phyloP scores from a whole-genome alignment of 2,888 invertebrate genomes.

The Xanthorhoe designata region DNA sequence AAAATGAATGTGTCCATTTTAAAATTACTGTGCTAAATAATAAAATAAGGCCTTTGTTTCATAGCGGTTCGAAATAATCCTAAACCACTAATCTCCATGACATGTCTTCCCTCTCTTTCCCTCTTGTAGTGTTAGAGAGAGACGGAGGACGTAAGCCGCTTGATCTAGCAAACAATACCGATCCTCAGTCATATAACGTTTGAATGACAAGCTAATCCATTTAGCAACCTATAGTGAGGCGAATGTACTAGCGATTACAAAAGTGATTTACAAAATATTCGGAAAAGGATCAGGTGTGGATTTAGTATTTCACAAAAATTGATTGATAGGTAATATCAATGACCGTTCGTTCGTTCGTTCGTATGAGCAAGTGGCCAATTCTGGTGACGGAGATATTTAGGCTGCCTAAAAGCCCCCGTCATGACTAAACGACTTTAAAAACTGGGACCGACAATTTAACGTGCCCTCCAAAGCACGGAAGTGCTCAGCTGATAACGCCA shows the following conservation, averaged over 20 bases:
- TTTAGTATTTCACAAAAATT: too few relatives aligned
- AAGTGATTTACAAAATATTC: constrained; percentile 9
- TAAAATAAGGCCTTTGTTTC: constrained; percentile 16
- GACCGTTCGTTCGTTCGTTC: too few relatives aligned
- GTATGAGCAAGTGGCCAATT: too few relatives aligned
- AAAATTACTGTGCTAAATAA: constrained; percentile 1
- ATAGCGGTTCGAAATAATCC: constrained; percentile 25
- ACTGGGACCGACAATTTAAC: too few relatives aligned
- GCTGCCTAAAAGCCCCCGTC: too few relatives aligned
- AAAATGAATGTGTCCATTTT: neutral
- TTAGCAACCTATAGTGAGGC: constrained; percentile 36
- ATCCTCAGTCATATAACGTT: constrained; percentile 46
- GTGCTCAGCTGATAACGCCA: too few relatives aligned
- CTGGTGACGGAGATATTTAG: too few relatives aligned
- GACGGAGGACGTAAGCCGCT: constrained; percentile 28
- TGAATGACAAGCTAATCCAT: constrained; percentile 56
- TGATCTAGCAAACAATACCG: constrained; percentile 45
- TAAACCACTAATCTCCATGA: constrained; percentile 23
- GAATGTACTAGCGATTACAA: constrained; percentile 24
- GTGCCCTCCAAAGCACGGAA: too few relatives aligned
- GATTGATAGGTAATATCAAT: too few relatives aligned
- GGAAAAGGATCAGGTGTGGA: neutral
- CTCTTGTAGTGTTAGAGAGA: constrained; percentile 17
- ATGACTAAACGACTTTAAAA: too few relatives aligned
- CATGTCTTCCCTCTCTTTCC: constrained; percentile 15